phyloP scores from a whole-genome alignment of 53 echinoderm and acorn worm species.

The Glandiceps talaboti region DNA sequence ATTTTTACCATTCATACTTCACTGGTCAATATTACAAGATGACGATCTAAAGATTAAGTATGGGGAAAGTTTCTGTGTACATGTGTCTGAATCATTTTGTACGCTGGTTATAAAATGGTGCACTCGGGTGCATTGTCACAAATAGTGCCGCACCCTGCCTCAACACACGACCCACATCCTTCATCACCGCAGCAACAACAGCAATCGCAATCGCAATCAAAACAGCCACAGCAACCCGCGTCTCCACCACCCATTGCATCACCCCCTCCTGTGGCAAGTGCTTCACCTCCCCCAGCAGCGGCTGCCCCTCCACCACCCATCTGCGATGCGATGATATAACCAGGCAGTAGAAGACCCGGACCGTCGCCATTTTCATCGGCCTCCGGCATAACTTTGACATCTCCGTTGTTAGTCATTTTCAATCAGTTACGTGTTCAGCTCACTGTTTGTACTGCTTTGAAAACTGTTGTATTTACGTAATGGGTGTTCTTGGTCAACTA shows the following conservation, averaged over 20 bases:
- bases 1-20: no score
- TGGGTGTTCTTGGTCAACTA: no score
- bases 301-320: not conserved
- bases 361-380: not conserved
- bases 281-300: not conserved
- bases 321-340: not conserved
- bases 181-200: not conserved
- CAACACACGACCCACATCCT: not conserved
- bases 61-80: no score
- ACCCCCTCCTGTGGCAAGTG: not conserved
- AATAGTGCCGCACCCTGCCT: not conserved
- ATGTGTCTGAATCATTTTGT: no score
- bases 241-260: not conserved
- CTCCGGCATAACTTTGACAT: no score
- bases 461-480: no score
- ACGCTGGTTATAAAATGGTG: no score
- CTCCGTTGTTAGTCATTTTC: no score
- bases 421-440: no score
- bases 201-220: not conserved
- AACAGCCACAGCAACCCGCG: not conserved
- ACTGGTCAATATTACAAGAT: no score
- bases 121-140: not conserved
- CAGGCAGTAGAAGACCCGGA: not conserved
- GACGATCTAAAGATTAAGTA: not conserved
- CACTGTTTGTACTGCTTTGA: no score